phyloP scores from a whole-genome alignment of 2,888 invertebrate species.

The Cylindroiulus punctatus region DNA sequence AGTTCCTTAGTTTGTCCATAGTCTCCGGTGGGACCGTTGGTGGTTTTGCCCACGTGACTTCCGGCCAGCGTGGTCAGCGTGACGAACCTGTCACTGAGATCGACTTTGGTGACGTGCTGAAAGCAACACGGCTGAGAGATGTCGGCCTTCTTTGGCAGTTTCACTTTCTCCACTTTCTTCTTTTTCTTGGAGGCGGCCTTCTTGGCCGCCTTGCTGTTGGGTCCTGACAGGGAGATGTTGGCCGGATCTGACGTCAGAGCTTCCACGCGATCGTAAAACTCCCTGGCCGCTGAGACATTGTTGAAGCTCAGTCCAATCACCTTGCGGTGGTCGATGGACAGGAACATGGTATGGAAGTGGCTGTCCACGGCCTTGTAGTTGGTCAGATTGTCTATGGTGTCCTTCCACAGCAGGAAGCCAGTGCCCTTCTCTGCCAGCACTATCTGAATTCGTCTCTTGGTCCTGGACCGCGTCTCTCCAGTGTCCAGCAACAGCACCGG shows the following conservation, averaged over 20 bases:
- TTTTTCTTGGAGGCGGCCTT: conserved; percentile 64
- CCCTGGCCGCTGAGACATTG: conserved; percentile 76
- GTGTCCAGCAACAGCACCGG: conserved; percentile 81
- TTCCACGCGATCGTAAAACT: conserved; percentile 77
- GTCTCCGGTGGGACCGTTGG: neutral
- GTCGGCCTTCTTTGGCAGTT: conserved; percentile 79
- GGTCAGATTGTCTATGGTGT: conserved; percentile 81
- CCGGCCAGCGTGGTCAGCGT: conserved; percentile 68
- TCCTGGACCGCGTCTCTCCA: conserved; percentile 77
- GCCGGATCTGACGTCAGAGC: conserved; percentile 79
- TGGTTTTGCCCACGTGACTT: neutral
- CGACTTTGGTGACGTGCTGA: conserved; percentile 82
- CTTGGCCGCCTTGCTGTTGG: conserved; percentile 65
- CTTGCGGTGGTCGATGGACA: conserved; percentile 79
- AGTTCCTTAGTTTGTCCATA: conserved; percentile 36
- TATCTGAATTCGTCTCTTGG: conserved; percentile 76
- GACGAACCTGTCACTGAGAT: conserved; percentile 75
- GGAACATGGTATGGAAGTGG: conserved; percentile 81
- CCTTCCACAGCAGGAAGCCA: conserved; percentile 83
- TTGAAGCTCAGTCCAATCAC: conserved; percentile 84
- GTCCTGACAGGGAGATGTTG: conserved; percentile 78
- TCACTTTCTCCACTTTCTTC: conserved; percentile 63
- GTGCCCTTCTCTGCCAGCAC: conserved; percentile 81
- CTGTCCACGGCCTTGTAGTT: conserved; percentile 76
- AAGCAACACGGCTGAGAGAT: conserved; percentile 87